These are phyloP conservation scores for Galeopsomyia nigrocyanea DNA, from an alignment of 2,888 invertebrate species.

Conservation along the genomic window DNA sequence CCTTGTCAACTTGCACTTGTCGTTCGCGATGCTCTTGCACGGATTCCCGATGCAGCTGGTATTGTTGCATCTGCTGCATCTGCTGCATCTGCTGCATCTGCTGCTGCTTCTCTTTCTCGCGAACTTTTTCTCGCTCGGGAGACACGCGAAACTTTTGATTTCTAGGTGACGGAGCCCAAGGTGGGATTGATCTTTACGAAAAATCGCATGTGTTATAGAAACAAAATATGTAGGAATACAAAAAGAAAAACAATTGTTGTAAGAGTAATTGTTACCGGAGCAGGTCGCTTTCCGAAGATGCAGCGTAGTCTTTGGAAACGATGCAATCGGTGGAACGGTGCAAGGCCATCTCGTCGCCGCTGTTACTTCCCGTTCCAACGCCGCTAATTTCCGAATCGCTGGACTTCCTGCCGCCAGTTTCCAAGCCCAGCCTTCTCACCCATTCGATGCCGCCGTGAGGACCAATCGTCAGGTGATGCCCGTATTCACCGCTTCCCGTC, in stretches of 20 bases:
- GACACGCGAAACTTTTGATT: slow-evolving; percentile 67
- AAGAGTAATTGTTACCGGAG: slow-evolving; percentile 62
- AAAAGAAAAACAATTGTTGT: neutral
- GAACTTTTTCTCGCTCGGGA: slow-evolving; percentile 64
- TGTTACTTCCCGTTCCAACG: slow-evolving; percentile 64
- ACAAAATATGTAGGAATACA: neutral
- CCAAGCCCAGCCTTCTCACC: slow-evolving; percentile 74
- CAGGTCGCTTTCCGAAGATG: slow-evolving; percentile 74
- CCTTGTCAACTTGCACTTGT: slow-evolving; percentile 50
- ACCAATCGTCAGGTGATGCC: slow-evolving; percentile 75
- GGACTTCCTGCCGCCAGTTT: slow-evolving; percentile 65
- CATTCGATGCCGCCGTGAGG: slow-evolving; percentile 78
- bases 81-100: slow-evolving; percentile 57
- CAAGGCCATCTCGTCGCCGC: slow-evolving; percentile 73
- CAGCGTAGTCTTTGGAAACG: slow-evolving; percentile 75
- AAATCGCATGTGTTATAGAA: neutral
- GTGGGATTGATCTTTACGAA: slow-evolving; percentile 72
- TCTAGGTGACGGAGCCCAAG: slow-evolving; percentile 69
- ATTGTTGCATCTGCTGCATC: slow-evolving; percentile 56
- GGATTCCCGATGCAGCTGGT: slow-evolving; percentile 50
- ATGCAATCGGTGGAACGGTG: slow-evolving; percentile 87
- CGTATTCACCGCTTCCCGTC: slow-evolving; percentile 61
- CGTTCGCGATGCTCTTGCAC: slow-evolving; percentile 51
- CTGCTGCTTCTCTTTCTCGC: slow-evolving; percentile 60
- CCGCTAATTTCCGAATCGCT: slow-evolving; percentile 68